Percentiles rank a stretch among this genome's conserved stretches.
phyloP scores from a whole-genome alignment of 2,113 vertebrate genomes.

The Aptenodytes forsteri region DNA sequence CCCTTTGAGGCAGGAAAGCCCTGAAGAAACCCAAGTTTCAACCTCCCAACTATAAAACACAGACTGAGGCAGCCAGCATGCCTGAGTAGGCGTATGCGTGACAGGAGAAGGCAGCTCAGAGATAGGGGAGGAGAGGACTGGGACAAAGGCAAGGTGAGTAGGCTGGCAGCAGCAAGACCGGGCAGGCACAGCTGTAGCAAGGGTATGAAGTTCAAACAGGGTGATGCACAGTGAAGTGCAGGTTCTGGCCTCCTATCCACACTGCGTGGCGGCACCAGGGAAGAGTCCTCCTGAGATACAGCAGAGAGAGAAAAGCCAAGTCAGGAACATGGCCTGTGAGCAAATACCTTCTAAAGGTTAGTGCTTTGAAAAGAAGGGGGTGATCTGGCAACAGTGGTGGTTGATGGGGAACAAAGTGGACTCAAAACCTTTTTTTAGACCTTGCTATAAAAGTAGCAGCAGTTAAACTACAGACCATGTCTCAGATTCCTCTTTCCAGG shows the following conservation, averaged over 20 bases:
- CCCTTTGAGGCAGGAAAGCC: neutral
- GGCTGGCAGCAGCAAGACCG: neutral
- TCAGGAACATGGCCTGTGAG: neutral
- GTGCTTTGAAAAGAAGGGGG: neutral
- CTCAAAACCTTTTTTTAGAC: neutral
- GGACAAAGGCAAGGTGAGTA: neutral
- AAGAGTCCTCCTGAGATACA: neutral
- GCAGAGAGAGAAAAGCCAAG: neutral
- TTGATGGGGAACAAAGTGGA: neutral
- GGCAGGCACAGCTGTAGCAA: neutral
- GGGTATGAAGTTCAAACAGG: neutral
- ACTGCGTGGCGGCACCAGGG: neutral
- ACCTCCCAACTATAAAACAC: neutral
- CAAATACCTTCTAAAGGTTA: neutral
- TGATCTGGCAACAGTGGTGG: neutral
- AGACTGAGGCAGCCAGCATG: accelerated
- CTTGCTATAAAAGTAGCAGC: neutral
- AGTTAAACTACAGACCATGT: neutral
- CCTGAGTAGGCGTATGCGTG: neutral
- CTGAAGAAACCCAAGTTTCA: neutral
- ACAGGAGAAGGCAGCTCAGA: neutral
- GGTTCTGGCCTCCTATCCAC: neutral
- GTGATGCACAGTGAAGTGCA: neutral
- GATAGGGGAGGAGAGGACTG: neutral
- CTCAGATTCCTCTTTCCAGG: neutral